Percentiles rank a stretch among this genome's conserved stretches.
phyloP scores from a whole-genome alignment of 2,888 invertebrate species.

The Drosophila trichaetosa region DNA sequence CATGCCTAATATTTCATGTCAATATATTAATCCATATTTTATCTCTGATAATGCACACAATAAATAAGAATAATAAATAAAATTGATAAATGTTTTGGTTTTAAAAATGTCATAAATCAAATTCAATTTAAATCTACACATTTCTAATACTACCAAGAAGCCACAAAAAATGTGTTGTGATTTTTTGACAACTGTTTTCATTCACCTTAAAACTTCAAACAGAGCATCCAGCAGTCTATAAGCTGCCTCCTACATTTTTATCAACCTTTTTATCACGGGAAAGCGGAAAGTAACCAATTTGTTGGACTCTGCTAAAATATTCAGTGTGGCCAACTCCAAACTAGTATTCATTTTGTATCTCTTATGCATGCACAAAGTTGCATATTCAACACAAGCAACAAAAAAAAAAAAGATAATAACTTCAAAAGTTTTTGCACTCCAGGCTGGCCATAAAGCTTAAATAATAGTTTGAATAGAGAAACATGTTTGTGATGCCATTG shows the following conservation, averaged over 20 bases:
- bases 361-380: slow-evolving; percentile 56
- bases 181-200: too few species aligned
- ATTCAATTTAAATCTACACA: neutral
- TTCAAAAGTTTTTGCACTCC: slow-evolving; percentile 14
- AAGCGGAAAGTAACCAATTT: slow-evolving; percentile 62
- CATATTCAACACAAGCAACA: slow-evolving; percentile 26
- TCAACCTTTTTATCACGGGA: slow-evolving; percentile 18
- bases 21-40: too few species aligned
- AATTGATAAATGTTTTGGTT: neutral
- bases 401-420: slow-evolving; percentile 30
- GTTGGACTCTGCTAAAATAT: slow-evolving; percentile 32
- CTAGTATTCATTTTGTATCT: slow-evolving; percentile 19
- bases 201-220: neutral
- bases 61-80: neutral
- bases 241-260: neutral
- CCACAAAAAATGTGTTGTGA: neutral
- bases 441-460: slow-evolving; percentile 17
- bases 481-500: neutral
- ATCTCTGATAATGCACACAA: neutral
- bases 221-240: slow-evolving; percentile 5
- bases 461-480: slow-evolving; percentile 17
- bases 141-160: neutral
- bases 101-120: neutral
- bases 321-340: slow-evolving; percentile 24
- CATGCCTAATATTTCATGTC: too few species aligned